Percentiles rank a stretch among this genome's conserved stretches.
Evolutionary conservation across 2,113 vertebrate species (phyloP).

Genomic region (Plestiodon gilberti): DNA sequence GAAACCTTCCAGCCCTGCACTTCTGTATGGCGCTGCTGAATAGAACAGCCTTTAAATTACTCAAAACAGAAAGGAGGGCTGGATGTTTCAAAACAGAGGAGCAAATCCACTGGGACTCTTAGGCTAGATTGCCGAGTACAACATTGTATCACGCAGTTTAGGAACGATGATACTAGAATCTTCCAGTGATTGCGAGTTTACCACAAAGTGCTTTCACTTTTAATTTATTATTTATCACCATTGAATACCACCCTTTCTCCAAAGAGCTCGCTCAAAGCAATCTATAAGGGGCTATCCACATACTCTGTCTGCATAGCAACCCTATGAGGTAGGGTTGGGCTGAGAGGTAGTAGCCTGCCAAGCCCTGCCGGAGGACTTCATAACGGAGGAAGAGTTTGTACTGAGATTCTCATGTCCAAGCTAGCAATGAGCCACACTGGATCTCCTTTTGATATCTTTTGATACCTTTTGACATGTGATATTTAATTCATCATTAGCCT

Average conservation of each 20-base stretch:
- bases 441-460: not conserved
- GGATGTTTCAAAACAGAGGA: constrained; percentile 39
- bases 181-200: constrained; percentile 34
- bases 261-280: not conserved
- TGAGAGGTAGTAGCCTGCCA: not conserved
- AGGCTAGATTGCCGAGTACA: constrained; percentile 38
- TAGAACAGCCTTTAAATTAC: constrained; percentile 13
- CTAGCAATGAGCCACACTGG: too few species aligned
- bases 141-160: constrained; percentile 45
- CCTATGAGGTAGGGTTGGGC: not conserved
- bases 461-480: too few species aligned
- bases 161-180: constrained; percentile 44
- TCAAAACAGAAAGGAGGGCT: constrained; percentile 22
- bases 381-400: not conserved
- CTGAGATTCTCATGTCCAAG: not conserved
- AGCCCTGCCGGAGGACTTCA: not conserved
- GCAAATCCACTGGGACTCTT: constrained; percentile 26
- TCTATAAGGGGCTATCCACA: not conserved
- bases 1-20: constrained; percentile 31
- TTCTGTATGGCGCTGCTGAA: constrained; percentile 26
- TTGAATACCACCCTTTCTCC: not conserved
- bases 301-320: not conserved
- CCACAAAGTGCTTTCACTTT: not conserved
- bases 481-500: too few species aligned
- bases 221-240: constrained; percentile 3